phyloP scores from a whole-genome alignment of 2,113 vertebrate species.

The Riparia riparia region DNA sequence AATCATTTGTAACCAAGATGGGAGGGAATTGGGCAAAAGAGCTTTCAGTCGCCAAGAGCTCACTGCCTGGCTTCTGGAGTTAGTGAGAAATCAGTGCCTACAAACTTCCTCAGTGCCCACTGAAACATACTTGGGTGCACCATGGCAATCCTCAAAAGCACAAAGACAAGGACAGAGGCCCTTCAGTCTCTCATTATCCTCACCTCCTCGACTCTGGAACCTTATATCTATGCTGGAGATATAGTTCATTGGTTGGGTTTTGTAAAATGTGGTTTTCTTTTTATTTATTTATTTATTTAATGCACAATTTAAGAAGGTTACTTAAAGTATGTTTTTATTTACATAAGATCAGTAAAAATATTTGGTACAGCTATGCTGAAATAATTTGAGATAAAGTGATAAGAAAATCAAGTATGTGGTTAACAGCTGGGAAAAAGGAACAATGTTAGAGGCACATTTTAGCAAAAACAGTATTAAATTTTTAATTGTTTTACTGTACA shows the following conservation, averaged over 20 bases:
- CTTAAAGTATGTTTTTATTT: slow-evolving; percentile 2
- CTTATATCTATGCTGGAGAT: background rate
- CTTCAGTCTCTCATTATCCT: background rate
- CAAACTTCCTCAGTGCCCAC: background rate
- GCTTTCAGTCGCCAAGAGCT: background rate
- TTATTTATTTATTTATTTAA: background rate
- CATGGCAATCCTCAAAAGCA: background rate
- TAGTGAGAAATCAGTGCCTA: background rate
- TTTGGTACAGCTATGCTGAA: background rate
- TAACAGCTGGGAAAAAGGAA: background rate
- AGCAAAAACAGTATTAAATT: background rate
- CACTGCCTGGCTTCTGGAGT: background rate
- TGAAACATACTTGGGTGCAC: background rate
- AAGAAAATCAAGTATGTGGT: background rate
- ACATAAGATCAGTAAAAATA: background rate
- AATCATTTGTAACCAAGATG: background rate
- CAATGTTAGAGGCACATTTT: background rate
- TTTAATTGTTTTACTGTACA: background rate
- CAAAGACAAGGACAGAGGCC: background rate
- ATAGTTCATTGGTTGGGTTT: background rate
- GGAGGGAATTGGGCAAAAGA: background rate
- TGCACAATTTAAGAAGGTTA: background rate
- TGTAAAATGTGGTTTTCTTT: background rate
- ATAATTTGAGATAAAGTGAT: background rate
- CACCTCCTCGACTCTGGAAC: background rate